phyloP scores from a whole-genome alignment of 2,797 vertebrate species.

The Phoxinus dragarum region DNA sequence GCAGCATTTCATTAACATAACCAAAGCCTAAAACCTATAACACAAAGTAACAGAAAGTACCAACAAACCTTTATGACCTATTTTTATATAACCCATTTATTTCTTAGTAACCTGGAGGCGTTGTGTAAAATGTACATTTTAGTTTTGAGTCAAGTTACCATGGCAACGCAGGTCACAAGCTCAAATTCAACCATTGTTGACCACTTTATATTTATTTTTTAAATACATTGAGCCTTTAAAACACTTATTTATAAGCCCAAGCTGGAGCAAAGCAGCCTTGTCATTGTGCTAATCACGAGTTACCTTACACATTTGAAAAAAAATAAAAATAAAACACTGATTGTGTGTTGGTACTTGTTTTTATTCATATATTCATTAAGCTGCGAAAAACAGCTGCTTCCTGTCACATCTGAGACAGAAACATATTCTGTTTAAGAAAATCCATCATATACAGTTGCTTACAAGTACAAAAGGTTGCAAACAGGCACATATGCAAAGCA shows the following conservation, averaged over 20 bases:
- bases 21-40: background rate
- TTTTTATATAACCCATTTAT: background rate
- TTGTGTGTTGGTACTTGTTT: constrained; percentile 38
- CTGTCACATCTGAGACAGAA: constrained; percentile 38
- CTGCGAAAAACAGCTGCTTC: constrained; percentile 47
- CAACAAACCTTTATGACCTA: background rate
- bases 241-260: background rate
- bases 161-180: background rate
- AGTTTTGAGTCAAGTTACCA: background rate
- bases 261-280: background rate
- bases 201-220: background rate
- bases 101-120: background rate
- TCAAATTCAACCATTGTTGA: background rate
- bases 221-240: background rate
- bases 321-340: constrained; percentile 16
- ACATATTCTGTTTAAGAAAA: constrained; percentile 37
- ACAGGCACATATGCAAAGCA: constrained; percentile 39
- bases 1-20: background rate
- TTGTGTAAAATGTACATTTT: background rate
- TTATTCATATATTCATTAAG: constrained; percentile 57
- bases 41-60: background rate
- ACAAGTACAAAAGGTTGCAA: constrained; percentile 53
- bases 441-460: constrained; percentile 28
- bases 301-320: constrained; percentile 27
- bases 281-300: background rate